phyloP scores from a whole-genome alignment of 2,113 vertebrate species.

The Nothocercus julius region DNA sequence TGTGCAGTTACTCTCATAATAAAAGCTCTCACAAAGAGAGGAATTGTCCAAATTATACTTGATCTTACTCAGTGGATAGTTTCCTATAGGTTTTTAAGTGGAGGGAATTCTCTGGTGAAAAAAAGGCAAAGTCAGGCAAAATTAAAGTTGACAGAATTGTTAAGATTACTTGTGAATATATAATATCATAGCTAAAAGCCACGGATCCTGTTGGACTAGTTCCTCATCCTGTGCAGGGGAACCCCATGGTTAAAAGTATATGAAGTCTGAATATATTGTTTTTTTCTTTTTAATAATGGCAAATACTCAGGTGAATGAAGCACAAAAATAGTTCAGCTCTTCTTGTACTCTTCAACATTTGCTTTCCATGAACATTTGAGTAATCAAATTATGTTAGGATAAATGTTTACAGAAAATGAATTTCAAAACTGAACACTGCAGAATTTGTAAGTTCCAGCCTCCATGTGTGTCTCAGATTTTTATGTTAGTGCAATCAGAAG shows the following conservation, averaged over 20 bases:
- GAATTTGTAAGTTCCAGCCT: background rate
- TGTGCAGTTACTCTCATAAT: background rate
- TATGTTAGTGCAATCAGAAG: background rate
- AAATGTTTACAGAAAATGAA: conserved; percentile 1
- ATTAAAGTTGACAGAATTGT: background rate
- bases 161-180: background rate
- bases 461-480: background rate
- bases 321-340: background rate
- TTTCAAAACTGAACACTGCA: background rate
- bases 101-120: background rate
- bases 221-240: background rate
- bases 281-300: background rate
- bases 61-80: background rate
- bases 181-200: background rate
- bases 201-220: background rate
- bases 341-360: background rate
- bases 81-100: background rate
- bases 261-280: background rate
- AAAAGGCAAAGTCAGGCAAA: background rate
- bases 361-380: background rate
- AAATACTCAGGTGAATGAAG: background rate
- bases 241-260: background rate
- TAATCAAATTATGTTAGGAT: conserved; percentile 5
- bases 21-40: background rate
- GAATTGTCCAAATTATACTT: background rate